Evolutionary conservation across 2,797 vertebrate genomes (phyloP), one percentile per base, ranked within the genome.

Genomic region (Sphenodon punctatus): DNA sequence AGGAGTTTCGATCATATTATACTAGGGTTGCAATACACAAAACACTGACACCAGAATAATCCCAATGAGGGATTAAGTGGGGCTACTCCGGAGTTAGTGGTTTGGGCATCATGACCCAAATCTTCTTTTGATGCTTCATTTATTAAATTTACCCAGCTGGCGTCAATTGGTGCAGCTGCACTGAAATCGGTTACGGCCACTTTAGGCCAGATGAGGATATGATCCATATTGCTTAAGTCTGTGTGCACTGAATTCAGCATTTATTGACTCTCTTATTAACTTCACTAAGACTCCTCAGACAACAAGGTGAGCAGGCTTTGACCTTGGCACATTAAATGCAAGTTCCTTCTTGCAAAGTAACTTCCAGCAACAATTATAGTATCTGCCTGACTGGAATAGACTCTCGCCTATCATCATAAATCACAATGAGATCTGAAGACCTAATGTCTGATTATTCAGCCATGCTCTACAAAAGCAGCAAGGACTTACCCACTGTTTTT

Each of bases 291-390:
- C 30, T 78, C 76, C 77, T 81, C 49, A 75, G 32, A 45, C 34
- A 41, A 51, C 71, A 58, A 82, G 84, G 5, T 41, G 64, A 80
- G 65, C 13, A 39, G 39, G 60, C 71, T 80, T 85, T 90, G 78
- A 92, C 43, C 55, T 75, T 79, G 14, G 32, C 82, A 36, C 39
- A 61, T 27, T 42, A 84, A 88, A 75, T 70, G 36, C 78, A 92
- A 89, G 34, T 17, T n/a, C n/a, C 73, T 73, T 60, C 38, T 41
- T 81, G 42, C 45, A 87, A 67, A 90, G 72, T 75, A 80, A 68
- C 67, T 86, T 77, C 46, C 48, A 88, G 76, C 46, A 79, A 68
- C 84, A 86, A 81, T 92, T 90, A 89, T 80, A 85, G 75, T 39
- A 56, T 70, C 60, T n/a, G n/a, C n/a, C 41, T 25, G 39, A 15